Percentiles rank a stretch among this genome's conserved stretches.
phyloP scores from a whole-genome alignment of 2,797 vertebrate species.

The Ficedula albicollis region DNA sequence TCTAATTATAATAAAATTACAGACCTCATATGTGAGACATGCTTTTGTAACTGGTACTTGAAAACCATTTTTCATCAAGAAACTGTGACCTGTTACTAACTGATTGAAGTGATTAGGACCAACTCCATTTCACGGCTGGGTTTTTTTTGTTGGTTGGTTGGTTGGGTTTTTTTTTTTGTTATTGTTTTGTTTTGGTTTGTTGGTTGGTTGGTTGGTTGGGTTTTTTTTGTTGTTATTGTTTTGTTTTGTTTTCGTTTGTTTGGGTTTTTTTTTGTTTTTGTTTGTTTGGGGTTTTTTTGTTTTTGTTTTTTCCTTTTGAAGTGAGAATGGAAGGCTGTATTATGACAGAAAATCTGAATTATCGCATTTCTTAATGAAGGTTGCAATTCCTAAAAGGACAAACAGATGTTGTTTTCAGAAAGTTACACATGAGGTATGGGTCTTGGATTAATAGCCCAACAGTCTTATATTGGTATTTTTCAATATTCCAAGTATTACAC shows the following conservation, averaged over 20 bases:
- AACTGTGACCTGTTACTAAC: neutral
- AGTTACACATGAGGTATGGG: neutral
- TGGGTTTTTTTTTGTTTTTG: no score
- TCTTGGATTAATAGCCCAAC: neutral
- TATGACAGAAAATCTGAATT: neutral
- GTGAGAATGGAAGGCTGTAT: neutral
- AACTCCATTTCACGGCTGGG: neutral
- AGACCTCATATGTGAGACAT: neutral
- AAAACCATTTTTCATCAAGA: constrained; percentile 25
- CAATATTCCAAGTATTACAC: neutral
- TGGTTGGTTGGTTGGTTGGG: no score
- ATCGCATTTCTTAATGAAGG: neutral
- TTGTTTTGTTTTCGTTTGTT: no score
- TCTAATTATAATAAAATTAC: constrained; percentile 5
- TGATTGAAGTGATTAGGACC: constrained; percentile 12
- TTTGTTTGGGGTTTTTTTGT: no score
- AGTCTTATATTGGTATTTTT: neutral
- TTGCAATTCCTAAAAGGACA: neutral
- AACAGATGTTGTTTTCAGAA: neutral
- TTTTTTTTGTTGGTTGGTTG: no score
- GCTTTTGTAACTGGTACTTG: constrained; percentile 2
- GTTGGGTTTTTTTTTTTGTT: no score
- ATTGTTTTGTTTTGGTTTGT: no score
- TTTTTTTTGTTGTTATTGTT: no score
- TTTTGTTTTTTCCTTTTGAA: neutral